Conservation (phyloP, 1,140 invertebrate genomes). For the Drosophila melanogaster region DNA sequence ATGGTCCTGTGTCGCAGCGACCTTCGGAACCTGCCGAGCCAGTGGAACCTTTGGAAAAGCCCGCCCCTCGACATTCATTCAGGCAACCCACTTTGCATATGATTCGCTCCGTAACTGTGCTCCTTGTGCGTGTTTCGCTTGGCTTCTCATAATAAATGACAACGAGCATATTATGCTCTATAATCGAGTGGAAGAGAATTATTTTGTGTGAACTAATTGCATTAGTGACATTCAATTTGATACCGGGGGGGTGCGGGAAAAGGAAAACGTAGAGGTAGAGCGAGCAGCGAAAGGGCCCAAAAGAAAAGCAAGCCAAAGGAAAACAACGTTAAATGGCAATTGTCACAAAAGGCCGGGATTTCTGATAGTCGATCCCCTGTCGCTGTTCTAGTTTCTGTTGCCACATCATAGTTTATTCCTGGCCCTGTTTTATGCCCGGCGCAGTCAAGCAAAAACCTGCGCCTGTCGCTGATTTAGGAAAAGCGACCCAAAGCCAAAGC, state of each 20-base stretch:
- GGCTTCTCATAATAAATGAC: slow-evolving; percentile 66
- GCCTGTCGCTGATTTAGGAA: slow-evolving; percentile 75
- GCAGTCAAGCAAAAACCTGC: slow-evolving; percentile 73
- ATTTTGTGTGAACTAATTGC: slow-evolving; percentile 83
- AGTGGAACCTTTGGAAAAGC: not conserved
- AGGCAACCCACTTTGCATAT: slow-evolving; percentile 57
- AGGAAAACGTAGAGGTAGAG: not conserved
- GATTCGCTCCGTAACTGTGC: slow-evolving; percentile 26
- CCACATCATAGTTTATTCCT: slow-evolving; percentile 54
- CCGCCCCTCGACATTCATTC: not conserved
- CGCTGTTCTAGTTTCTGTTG: slow-evolving; percentile 53
- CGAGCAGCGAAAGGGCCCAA: slow-evolving; percentile 12
- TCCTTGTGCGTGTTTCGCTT: slow-evolving; percentile 21
- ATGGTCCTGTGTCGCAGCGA: slow-evolving; percentile 62
- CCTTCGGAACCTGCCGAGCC: slow-evolving; percentile 2
- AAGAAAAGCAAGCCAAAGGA: slow-evolving; percentile 15
- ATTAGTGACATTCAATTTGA: slow-evolving; percentile 84
- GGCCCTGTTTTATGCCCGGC: slow-evolving; percentile 33
- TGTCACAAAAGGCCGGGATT: slow-evolving; percentile 59
- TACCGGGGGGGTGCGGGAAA: slow-evolving; percentile 6
- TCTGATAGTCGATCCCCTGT: slow-evolving; percentile 46
- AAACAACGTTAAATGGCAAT: slow-evolving; percentile 75
- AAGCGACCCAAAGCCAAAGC: slow-evolving; percentile 24
- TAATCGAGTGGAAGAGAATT: slow-evolving; percentile 83
- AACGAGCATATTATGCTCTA: slow-evolving; percentile 77